A percentile compares a stretch with the other conserved stretches of the same genome.
These are phyloP conservation scores for Lasioglossum lativentre DNA, from an alignment of 2,888 invertebrate genomes.

Conservation along the genomic window DNA sequence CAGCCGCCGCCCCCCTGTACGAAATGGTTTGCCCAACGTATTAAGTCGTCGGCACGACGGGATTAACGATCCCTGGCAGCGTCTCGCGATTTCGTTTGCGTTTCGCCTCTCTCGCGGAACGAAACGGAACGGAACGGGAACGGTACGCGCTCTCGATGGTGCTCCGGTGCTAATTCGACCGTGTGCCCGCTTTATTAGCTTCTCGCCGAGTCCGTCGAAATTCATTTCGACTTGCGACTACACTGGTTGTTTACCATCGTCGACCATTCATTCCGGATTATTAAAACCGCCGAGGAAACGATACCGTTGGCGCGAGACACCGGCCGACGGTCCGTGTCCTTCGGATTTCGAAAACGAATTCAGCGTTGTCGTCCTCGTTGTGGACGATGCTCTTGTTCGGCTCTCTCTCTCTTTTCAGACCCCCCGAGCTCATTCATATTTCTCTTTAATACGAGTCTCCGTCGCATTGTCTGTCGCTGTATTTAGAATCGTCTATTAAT, in stretches of 20 bases:
- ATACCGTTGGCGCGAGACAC: neutral
- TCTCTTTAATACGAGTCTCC: neutral
- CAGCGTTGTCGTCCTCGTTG: neutral
- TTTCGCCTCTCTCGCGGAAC: neutral
- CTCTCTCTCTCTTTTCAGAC: too few species aligned
- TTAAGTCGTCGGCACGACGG: constrained; percentile 75
- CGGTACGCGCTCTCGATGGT: constrained; percentile 4
- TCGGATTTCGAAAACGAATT: neutral
- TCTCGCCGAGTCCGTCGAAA: constrained; percentile 62
- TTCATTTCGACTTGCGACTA: neutral
- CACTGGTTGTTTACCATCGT: neutral
- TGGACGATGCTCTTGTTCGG: too few species aligned
- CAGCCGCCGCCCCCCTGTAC: constrained; percentile 3
- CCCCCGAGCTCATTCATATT: neutral
- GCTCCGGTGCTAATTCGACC: constrained; percentile 28
- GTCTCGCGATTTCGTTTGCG: constrained; percentile 70
- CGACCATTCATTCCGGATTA: neutral
- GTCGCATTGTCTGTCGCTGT: neutral
- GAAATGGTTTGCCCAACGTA: constrained; percentile 78
- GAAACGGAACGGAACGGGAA: neutral
- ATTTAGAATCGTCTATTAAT: constrained; percentile 49
- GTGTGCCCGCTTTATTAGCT: constrained; percentile 59
- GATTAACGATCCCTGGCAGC: constrained; percentile 74
- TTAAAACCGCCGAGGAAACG: neutral
- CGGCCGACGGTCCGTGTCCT: too few species aligned